phyloP scores from a whole-genome alignment of 2,797 vertebrate species.

The Parauchenoglanis ngamensis region DNA sequence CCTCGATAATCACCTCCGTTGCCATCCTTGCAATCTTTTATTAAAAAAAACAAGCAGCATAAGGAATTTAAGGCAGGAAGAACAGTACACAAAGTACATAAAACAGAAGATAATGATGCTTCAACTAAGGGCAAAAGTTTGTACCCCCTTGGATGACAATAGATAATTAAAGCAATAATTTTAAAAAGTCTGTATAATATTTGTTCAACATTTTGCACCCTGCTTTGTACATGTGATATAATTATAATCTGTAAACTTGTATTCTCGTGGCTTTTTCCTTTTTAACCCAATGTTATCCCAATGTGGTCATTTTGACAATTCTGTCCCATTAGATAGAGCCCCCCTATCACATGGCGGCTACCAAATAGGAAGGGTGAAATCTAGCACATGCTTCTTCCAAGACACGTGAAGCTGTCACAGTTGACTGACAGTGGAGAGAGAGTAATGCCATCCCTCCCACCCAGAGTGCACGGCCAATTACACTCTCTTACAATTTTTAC shows the following conservation, averaged over 20 bases:
- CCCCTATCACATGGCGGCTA: neutral
- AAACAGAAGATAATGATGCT: neutral
- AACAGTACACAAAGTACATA: neutral
- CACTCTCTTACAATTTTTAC: neutral
- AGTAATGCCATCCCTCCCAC: neutral
- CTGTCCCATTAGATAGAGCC: neutral
- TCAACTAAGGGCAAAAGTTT: neutral
- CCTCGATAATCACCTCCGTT: conserved; percentile 83
- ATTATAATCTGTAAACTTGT: neutral
- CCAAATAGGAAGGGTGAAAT: neutral
- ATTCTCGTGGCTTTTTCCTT: neutral
- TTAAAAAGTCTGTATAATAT: neutral
- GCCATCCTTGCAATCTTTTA: conserved; percentile 81
- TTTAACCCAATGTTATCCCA: neutral
- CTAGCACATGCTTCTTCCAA: neutral
- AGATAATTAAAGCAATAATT: neutral
- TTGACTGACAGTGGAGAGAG: neutral
- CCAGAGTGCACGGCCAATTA: neutral
- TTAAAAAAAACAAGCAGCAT: neutral
- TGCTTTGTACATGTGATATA: neutral
- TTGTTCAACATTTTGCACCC: neutral
- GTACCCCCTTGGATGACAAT: neutral
- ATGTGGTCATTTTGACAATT: neutral
- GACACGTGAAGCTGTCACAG: neutral
- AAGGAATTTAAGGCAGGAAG: neutral